phyloP scores from a whole-genome alignment of 2,888 invertebrate genomes.

The Orthonychiurus folsomi region DNA sequence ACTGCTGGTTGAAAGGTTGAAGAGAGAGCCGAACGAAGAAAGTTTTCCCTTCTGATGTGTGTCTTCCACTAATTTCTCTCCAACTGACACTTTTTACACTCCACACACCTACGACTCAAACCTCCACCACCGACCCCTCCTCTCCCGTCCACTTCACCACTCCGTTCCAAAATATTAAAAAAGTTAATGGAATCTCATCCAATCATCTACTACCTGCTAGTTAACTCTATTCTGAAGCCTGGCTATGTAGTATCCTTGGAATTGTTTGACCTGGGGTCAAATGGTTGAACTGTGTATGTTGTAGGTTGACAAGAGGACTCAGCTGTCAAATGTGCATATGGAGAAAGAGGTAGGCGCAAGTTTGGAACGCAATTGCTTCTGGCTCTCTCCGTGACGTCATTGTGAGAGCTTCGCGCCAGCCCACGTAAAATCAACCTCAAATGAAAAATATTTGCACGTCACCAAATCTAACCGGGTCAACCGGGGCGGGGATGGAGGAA shows the following conservation, averaged over 20 bases:
- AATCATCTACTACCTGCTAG: neutral
- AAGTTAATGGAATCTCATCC: neutral
- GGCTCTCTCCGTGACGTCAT: conserved; percentile 24
- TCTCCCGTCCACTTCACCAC: conserved; percentile 4
- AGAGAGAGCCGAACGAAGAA: neutral
- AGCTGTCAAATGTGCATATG: conserved; percentile 25
- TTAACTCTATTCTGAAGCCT: neutral
- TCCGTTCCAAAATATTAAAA: too few relatives aligned
- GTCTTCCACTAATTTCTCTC: conserved; percentile 19
- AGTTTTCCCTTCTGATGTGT: neutral
- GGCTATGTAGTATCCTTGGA: neutral
- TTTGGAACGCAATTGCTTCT: conserved; percentile 21
- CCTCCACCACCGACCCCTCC: neutral
- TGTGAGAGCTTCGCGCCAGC: conserved; percentile 6
- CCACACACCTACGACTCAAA: neutral
- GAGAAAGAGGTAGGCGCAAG: conserved; percentile 23
- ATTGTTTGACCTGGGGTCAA: neutral
- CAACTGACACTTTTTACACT: conserved; percentile 27
- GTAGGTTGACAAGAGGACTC: conserved; percentile 19
- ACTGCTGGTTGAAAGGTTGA: too few relatives aligned
- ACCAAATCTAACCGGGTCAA: too few relatives aligned
- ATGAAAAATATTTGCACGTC: too few relatives aligned
- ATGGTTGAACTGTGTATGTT: neutral
- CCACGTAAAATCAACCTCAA: too few relatives aligned
- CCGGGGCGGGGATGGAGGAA: too few relatives aligned